These are phyloP conservation scores for Mercenaria mercenaria DNA, from an alignment of 1,140 invertebrate genomes.

Conservation along the genomic window DNA sequence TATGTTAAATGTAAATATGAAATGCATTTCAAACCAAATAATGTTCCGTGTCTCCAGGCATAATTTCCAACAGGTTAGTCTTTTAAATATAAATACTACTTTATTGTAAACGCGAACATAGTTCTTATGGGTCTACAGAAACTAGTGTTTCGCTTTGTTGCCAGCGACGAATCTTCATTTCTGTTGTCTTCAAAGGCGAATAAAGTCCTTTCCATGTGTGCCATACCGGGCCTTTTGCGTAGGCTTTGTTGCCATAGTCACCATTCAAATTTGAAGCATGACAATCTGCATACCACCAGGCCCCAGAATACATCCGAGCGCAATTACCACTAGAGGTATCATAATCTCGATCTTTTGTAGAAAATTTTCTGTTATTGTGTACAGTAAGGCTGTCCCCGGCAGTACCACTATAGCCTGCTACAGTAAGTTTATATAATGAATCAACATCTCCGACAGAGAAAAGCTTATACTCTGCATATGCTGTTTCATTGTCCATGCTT, in stretches of 20 bases:
- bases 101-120: too few species aligned
- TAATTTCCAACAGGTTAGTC: too few species aligned
- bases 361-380: neutral
- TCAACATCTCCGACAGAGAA: neutral
- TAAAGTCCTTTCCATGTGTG: neutral
- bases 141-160: too few species aligned
- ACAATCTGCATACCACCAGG: constrained; percentile 44
- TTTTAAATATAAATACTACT: too few species aligned
- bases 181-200: neutral
- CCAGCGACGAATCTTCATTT: constrained; percentile 29
- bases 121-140: too few species aligned
- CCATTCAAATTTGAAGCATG: constrained; percentile 43
- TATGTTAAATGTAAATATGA: too few species aligned
- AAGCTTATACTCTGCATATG: constrained; percentile 5
- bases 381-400: neutral
- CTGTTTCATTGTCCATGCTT: neutral
- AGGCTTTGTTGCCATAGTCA: neutral
- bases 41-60: too few species aligned
- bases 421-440: neutral
- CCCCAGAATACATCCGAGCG: neutral
- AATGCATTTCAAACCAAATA: too few species aligned
- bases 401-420: neutral
- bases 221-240: too few species aligned
- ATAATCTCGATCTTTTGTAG: constrained; percentile 34
- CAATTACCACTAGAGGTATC: neutral